Base-by-base conservation (phyloP, 2,113 vertebrate species). In the Tapirus terrestris region DNA sequence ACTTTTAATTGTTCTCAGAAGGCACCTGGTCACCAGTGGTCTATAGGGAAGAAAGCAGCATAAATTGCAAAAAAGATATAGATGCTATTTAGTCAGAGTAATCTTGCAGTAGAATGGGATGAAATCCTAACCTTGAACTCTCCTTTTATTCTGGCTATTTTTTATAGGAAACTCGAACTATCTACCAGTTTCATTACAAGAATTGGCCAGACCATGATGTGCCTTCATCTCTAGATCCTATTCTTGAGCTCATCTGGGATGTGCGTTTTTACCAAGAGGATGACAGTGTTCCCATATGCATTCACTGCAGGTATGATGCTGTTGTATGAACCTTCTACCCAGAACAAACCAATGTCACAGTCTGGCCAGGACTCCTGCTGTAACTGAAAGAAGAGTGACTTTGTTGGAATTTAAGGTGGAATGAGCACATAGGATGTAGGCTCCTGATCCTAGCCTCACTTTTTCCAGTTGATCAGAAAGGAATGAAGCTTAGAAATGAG, bases 171-270 rank as follows among this genome's bases (percentile, higher is more conserved):
- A 98, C 63, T 39, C 98, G 99, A 90, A 99, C 98, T 8, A 27
- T 99, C 96, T 98, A 98, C 97, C 99, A 99, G 97, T 99, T 99
- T 98, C 99, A 99, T 98, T 99, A 99, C 58, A 98, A 98, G 97
- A 99, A 99, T 76, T 99, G 99, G 99, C 99, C 99, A 0, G 99
- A 99, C 97, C 99, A 99, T 0, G 99, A 99, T 0, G 98, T 99
- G 1, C 99, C 99, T 25, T 99, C 99, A 1, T 99, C 99, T 98
- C 99, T 99, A 48, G 98, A 99, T 12, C 99, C 99, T 80, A 99
- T 99, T 96, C 98, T 99, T 96, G 99, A 99, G 95, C 99, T 99
- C 94, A 45, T 99, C 86, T 33, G 98, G 6, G 99, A 99, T 79
- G 99, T 99, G 97, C 99, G 99, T 8, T 94, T 97, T 91, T 98